These are phyloP conservation scores for Drosophila imparisetae DNA, from an alignment of 2,888 invertebrate genomes.

Conservation along the genomic window DNA sequence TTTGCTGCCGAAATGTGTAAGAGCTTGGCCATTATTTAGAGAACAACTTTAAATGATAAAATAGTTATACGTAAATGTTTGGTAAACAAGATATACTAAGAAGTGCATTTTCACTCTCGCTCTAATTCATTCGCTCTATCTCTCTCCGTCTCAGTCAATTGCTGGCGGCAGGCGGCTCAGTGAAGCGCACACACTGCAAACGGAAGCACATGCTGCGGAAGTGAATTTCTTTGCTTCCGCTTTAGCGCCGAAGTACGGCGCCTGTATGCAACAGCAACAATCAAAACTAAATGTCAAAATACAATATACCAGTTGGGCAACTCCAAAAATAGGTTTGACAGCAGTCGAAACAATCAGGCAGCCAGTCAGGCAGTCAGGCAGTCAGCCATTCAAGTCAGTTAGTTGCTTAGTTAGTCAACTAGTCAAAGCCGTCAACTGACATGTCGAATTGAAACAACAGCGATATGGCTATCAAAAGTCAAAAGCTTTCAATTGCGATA, in stretches of 20 bases:
- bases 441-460: constrained; percentile 26
- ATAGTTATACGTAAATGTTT: constrained; percentile 20
- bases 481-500: neutral
- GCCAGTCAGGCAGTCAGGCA: constrained; percentile 28
- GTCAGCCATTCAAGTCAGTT: constrained; percentile 17
- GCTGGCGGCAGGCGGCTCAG: constrained; percentile 34
- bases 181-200: constrained; percentile 57
- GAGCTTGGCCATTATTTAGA: constrained; percentile 56
- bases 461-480: constrained; percentile 6
- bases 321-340: constrained; percentile 5
- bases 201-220: constrained; percentile 72
- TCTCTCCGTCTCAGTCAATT: neutral
- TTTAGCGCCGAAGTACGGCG: constrained; percentile 47
- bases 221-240: constrained; percentile 67
- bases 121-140: neutral
- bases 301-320: constrained; percentile 29
- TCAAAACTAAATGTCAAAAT: constrained; percentile 67
- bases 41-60: constrained; percentile 35
- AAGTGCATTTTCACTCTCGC: constrained; percentile 9
- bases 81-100: constrained; percentile 35
- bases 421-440: constrained; percentile 38
- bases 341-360: constrained; percentile 26
- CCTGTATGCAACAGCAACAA: constrained; percentile 59
- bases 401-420: constrained; percentile 40
- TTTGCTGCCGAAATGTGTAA: constrained; percentile 32